phyloP scores from a whole-genome alignment of 2,797 vertebrate species.

The Hafferia zeledoni region DNA sequence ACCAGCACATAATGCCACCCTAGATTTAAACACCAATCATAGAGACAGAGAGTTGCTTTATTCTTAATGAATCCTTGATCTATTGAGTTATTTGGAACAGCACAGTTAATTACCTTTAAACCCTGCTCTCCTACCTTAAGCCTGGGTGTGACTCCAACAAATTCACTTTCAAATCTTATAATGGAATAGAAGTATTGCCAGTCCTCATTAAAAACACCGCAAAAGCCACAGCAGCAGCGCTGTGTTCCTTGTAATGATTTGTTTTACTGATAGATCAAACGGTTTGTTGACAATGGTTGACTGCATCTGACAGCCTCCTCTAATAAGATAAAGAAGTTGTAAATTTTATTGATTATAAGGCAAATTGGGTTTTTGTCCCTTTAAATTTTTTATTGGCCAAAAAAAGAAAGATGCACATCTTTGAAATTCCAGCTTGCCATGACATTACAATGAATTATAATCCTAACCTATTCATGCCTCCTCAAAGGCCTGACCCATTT shows the following conservation, averaged over 20 bases:
- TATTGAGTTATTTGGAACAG: background rate
- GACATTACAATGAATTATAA: constrained; percentile 60
- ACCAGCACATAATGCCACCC: background rate
- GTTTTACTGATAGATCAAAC: constrained; percentile 69
- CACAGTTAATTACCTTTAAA: constrained; percentile 42
- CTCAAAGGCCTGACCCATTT: constrained; percentile 47
- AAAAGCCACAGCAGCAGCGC: constrained; percentile 1
- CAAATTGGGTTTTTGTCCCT: constrained; percentile 49
- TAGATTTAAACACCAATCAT: background rate
- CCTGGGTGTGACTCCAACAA: constrained; percentile 9
- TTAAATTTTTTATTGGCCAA: constrained; percentile 65
- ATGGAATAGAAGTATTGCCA: constrained; percentile 4
- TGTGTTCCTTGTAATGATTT: constrained; percentile 37
- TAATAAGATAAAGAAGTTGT: constrained; percentile 61
- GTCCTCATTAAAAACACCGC: constrained; percentile 34
- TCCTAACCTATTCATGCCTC: constrained; percentile 43
- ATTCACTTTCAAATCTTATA: constrained; percentile 1
- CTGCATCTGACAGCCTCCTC: constrained; percentile 33
- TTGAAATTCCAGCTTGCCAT: constrained; percentile 50
- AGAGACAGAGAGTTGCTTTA: background rate
- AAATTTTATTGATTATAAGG: constrained; percentile 67
- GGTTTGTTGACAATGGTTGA: constrained; percentile 65
- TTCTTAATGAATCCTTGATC: background rate
- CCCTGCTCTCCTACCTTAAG: background rate
- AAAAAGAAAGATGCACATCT: constrained; percentile 43